phyloP scores from a whole-genome alignment of 2,888 invertebrate genomes.

The Pterostichus madidus region DNA sequence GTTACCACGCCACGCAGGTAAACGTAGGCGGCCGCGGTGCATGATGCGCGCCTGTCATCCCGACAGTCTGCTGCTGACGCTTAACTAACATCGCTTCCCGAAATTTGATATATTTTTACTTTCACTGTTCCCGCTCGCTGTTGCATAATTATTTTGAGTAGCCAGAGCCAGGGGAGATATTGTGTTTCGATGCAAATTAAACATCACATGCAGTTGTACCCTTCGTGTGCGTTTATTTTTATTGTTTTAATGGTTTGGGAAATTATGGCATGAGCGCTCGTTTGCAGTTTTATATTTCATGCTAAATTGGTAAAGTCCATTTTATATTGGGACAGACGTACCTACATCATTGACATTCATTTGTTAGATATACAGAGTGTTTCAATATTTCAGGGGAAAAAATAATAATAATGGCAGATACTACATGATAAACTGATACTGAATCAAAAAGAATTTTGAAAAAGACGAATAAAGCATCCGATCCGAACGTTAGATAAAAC shows the following conservation, averaged over 20 bases:
- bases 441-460: too few species aligned
- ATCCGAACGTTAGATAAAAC: too few species aligned
- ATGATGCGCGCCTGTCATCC: conserved; percentile 11
- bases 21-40: conserved; percentile 4
- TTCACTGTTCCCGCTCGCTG: background rate
- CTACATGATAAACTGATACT: too few species aligned
- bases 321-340: too few species aligned
- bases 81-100: background rate
- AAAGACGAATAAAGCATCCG: too few species aligned
- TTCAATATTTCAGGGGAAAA: too few species aligned
- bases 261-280: background rate
- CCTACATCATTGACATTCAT: too few species aligned
- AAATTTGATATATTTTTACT: conserved; percentile 20
- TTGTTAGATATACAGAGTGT: too few species aligned
- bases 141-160: conserved; percentile 19
- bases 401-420: too few species aligned
- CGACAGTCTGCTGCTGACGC: conserved; percentile 24
- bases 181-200: conserved; percentile 33
- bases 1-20: conserved; percentile 8
- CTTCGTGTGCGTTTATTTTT: conserved; percentile 14
- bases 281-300: conserved; percentile 15
- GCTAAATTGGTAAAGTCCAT: background rate
- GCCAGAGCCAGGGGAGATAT: conserved; percentile 1
- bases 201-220: conserved; percentile 25
- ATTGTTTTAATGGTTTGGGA: conserved; percentile 3